A percentile compares a stretch with the other conserved stretches of the same genome.
Evolutionary conservation across 2,888 invertebrate genomes (phyloP).

Genomic region (Cylloceria caligata): DNA sequence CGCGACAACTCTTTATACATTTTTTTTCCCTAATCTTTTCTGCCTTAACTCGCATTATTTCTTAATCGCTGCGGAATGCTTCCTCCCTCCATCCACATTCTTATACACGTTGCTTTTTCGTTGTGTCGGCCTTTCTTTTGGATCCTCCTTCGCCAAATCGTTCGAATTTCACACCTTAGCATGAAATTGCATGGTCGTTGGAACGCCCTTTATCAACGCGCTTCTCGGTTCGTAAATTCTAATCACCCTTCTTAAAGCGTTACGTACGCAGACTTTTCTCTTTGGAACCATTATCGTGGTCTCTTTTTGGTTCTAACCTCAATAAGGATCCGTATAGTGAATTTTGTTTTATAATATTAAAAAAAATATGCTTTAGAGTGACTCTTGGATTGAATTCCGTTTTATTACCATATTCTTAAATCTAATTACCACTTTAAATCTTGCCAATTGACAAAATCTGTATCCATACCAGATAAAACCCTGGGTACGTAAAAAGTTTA

Average conservation of each 20-base stretch:
- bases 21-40: conserved; percentile 3
- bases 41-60: conserved; percentile 6
- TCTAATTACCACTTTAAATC: neutral
- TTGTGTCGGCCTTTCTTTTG: neutral
- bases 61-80: conserved; percentile 16
- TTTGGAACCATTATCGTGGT: neutral
- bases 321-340: neutral
- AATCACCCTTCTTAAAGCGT: conserved; percentile 13
- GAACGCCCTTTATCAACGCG: neutral
- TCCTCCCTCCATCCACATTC: neutral
- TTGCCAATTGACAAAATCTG: neutral
- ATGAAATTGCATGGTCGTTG: conserved; percentile 28
- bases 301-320: neutral
- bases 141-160: neutral
- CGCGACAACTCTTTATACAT: conserved; percentile 37
- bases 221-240: conserved; percentile 8
- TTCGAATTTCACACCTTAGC: neutral
- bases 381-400: too few relatives aligned
- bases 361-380: too few relatives aligned
- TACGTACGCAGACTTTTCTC: neutral
- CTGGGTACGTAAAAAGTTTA: neutral
- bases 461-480: neutral
- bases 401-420: too few relatives aligned
- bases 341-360: neutral
- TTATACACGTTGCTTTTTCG: neutral